phyloP scores from a whole-genome alignment of 1,140 invertebrate species.

The Aphidius ervi region DNA sequence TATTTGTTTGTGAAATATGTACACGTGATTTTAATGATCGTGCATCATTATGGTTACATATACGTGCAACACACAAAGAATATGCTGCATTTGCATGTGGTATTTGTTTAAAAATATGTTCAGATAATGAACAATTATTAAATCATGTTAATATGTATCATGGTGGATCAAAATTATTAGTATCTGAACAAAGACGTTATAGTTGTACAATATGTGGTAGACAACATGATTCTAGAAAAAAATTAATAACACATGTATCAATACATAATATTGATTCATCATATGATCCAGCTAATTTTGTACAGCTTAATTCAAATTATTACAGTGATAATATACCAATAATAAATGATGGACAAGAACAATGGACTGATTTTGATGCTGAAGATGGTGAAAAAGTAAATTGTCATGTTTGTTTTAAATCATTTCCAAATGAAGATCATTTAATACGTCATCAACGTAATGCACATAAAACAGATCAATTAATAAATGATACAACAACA shows the following conservation, averaged over 20 bases:
- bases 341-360: constrained; percentile 39
- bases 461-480: constrained; percentile 45
- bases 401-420: constrained; percentile 52
- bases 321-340: constrained; percentile 41
- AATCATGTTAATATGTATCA: constrained; percentile 55
- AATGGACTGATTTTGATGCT: constrained; percentile 38
- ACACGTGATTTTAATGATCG: constrained; percentile 54
- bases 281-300: constrained; percentile 53
- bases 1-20: constrained; percentile 55
- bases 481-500: constrained; percentile 22
- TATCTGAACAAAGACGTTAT: constrained; percentile 47
- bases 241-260: constrained; percentile 56
- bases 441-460: constrained; percentile 53
- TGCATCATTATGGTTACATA: constrained; percentile 57
- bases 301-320: constrained; percentile 53
- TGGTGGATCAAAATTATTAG: constrained; percentile 43
- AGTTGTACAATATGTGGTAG: constrained; percentile 58
- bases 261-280: constrained; percentile 55
- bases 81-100: constrained; percentile 58
- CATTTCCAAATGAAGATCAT: constrained; percentile 53
- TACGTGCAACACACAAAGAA: constrained; percentile 56
- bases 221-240: constrained; percentile 58
- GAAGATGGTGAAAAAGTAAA: constrained; percentile 47
- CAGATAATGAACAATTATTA: constrained; percentile 50
- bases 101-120: constrained; percentile 56